phyloP scores from a whole-genome alignment of 2,888 invertebrate genomes.

The Cybosia mesomella region DNA sequence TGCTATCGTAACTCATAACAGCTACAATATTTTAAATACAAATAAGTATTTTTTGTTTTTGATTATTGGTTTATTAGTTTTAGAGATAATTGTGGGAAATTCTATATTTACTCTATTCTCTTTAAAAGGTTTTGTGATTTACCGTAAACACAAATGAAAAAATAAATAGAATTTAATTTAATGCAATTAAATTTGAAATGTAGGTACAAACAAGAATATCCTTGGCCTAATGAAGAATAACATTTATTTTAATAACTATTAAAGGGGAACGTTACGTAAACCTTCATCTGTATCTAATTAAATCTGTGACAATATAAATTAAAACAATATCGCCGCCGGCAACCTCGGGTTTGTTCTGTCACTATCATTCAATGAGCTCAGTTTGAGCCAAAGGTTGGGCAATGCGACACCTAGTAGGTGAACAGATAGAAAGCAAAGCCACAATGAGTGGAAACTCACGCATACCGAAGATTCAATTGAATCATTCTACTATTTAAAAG shows the following conservation, averaged over 20 bases:
- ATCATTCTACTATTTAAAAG: constrained; percentile 77
- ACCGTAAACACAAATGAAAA: not conserved
- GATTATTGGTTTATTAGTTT: constrained; percentile 9
- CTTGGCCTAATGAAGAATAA: not conserved
- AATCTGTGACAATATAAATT: constrained; percentile 33
- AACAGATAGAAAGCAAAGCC: constrained; percentile 72
- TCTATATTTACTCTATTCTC: not conserved
- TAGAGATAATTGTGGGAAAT: constrained; percentile 10
- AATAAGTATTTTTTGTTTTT: constrained; percentile 10
- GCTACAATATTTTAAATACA: constrained; percentile 15
- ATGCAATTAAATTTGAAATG: not conserved
- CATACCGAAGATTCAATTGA: constrained; percentile 82
- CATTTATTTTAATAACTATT: constrained; percentile 10
- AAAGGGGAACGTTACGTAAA: constrained; percentile 16
- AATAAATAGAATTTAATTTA: not conserved
- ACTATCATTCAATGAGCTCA: constrained; percentile 37
- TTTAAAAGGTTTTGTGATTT: not conserved
- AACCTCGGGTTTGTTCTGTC: constrained; percentile 40
- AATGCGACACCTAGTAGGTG: constrained; percentile 75
- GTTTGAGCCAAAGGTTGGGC: constrained; percentile 59
- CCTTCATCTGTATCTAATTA: constrained; percentile 28
- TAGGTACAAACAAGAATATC: not conserved
- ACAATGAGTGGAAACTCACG: constrained; percentile 76
- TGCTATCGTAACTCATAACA: constrained; percentile 22
- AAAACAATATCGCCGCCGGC: constrained; percentile 46